Percentiles rank a stretch among this genome's conserved stretches.
Evolutionary conservation across 2,797 vertebrate genomes (phyloP).

Genomic region (Halcyon leucocephala): DNA sequence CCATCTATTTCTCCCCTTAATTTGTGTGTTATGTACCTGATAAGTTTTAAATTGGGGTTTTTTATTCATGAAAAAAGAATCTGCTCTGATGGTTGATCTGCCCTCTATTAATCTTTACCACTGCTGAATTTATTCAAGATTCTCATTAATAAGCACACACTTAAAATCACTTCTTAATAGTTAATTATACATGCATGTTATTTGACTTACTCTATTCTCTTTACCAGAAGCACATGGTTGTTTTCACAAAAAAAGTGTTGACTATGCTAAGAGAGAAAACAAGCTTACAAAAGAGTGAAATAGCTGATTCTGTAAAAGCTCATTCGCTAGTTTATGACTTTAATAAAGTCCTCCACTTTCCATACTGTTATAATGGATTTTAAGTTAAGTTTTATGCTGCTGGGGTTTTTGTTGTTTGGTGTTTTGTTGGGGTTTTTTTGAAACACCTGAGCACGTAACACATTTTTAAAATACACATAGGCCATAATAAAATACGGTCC

Average conservation of each 20-base stretch:
- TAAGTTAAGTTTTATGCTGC: background rate
- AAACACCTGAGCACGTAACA: background rate
- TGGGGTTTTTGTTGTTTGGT: no score
- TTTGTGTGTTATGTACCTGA: slow-evolving; percentile 68
- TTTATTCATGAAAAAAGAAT: slow-evolving; percentile 51
- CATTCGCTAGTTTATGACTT: background rate
- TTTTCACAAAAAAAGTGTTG: background rate
- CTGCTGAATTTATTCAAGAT: background rate
- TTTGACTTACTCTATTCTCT: background rate
- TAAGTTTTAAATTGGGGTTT: slow-evolving; percentile 62
- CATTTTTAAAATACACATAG: background rate
- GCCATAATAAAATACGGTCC: background rate
- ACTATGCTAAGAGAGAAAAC: background rate
- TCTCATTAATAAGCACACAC: background rate
- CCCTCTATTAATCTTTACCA: background rate
- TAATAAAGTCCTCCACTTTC: background rate
- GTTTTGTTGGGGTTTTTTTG: no score
- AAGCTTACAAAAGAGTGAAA: background rate
- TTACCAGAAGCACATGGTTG: background rate
- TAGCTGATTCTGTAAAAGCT: background rate
- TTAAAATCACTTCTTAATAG: background rate
- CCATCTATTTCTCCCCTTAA: slow-evolving; percentile 64
- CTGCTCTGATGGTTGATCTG: background rate
- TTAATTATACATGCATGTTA: background rate
- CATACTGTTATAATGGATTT: background rate